Evolutionary conservation across 2,113 vertebrate species (phyloP), one percentile per base, ranked within the genome.

Genomic region (Ramphastos sulfuratus): DNA sequence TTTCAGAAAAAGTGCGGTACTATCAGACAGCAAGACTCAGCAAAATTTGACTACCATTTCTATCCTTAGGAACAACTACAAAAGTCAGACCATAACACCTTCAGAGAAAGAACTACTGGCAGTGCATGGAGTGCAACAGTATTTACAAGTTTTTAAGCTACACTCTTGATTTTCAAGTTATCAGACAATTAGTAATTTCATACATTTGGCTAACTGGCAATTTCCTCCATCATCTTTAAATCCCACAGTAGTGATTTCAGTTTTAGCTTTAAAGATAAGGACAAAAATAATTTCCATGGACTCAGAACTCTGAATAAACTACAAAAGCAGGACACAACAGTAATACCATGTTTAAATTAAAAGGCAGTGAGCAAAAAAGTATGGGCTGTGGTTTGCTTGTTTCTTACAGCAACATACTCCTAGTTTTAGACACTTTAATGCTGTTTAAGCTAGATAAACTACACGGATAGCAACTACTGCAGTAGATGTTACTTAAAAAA

Each of bases 401-500:
- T 94, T 89, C 75, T 95, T 66, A 82, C 0, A 0, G 84, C 55
- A 92, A 82, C 35, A 37, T 48, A 87, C 46, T 91, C 52, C 79
- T 82, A 37, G 55, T 73, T 91, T 93, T 73, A 94, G 59, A 44
- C 33, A 92, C 15, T 10, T 70, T 14, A 87, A 89, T 55, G 39
- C 37, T 91, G 52, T 56, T 93, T 86, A 73, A 37, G 59, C 27
- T 25, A 94, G 78, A 91, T 85, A 91, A 95, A 77, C 55, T 77
- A 48, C 48, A 85, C 52, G 83, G 64, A 91, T 55, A 92, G 52
- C 67, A 84, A 46, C 56, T 80, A 50, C 35, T 77, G 58, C 58
- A 89, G 88, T 55, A 82, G 70, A 85, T 64, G 58, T 37, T 78
- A 44, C 55, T 63, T 60, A 55, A 74, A 71, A 77, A 95, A 52